Evolutionary conservation across 2,797 vertebrate genomes (phyloP), one percentile per base, ranked within the genome.

Genomic region (Oophaga sylvatica): DNA sequence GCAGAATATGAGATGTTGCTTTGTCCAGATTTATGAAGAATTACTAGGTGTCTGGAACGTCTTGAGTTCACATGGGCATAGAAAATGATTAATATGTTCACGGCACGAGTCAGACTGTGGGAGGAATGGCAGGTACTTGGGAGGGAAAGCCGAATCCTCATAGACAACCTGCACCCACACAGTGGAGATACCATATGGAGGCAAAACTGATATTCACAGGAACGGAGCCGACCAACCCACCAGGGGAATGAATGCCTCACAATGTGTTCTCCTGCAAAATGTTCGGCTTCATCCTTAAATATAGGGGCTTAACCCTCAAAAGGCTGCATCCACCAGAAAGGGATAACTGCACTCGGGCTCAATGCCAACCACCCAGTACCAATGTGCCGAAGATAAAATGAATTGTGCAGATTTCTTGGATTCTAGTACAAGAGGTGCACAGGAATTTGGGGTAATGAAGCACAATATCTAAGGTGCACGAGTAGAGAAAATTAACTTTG

Each of bases 11-110:
- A 63, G 56, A 29, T 11, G 56, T 45, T 31, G 48, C 78, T 41
- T 80, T 80, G 29, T 60, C 57, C 57, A 41, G 57, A 20, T 77
- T 80, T 80, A 80, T 60, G 59, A 80, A 62, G 56, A 80, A 60
- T 31, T n/a, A 80, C 79, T 65, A 41, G 79, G 60, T 63, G 31
- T 65, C 79, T 63, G 79, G 35, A 48, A 77, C 75, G 75, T 77
- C 75, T 77, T 77, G 48, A 53, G 20, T 17, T 77, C 75, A n/a
- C 75, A 77, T 56, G n/a, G 75, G 48, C 73, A 77, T 26, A n/a
- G 75, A 77, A 56, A 56, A 77, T 77, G 48, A 77, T 77, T 53
- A 77, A 77, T 77, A 77, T 7, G 48, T 26, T 56, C 29, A 16
- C 26, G 22, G 75, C 45, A 77, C 22, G 48, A 73, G 70, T 5